Conservation (phyloP, 2,797 vertebrate genomes). For the Toxotes lorentzi region DNA sequence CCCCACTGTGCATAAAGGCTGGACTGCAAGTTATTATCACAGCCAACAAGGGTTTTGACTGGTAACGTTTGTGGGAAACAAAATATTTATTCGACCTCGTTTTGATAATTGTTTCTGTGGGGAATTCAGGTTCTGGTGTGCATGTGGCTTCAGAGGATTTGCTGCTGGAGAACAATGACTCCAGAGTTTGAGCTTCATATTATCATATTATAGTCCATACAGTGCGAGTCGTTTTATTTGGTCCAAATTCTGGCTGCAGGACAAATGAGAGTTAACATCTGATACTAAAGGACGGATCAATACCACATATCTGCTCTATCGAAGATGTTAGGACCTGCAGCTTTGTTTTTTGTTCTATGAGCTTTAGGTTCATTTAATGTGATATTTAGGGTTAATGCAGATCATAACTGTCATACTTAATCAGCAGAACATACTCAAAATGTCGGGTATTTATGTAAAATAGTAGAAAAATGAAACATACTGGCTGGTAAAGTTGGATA, state of each 20-base stretch:
- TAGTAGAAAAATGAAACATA: neutral
- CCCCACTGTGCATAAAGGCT: constrained; percentile 46
- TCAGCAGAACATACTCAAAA: neutral
- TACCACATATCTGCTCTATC: constrained; percentile 24
- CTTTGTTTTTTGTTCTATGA: neutral
- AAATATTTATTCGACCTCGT: constrained; percentile 11
- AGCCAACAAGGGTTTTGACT: constrained; percentile 16
- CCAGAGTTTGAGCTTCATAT: constrained; percentile 14
- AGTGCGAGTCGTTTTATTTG: constrained; percentile 2
- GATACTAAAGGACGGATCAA: constrained; percentile 21
- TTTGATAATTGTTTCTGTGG: neutral
- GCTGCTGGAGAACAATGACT: constrained; percentile 9
- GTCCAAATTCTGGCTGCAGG: neutral
- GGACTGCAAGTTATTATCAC: constrained; percentile 43
- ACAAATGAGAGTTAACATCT: constrained; percentile 29
- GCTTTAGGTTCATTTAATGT: neutral
- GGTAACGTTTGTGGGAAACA: constrained; percentile 23
- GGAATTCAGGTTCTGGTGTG: neutral
- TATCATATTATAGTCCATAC: neutral
- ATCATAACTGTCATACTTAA: neutral
- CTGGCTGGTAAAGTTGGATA: neutral
- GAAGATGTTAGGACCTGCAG: neutral
- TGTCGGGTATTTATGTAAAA: neutral
- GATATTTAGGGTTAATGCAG: neutral
- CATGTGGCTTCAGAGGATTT: constrained; percentile 3